phyloP scores from a whole-genome alignment of 1,140 invertebrate species.

The Diplogasteroides magnus region DNA sequence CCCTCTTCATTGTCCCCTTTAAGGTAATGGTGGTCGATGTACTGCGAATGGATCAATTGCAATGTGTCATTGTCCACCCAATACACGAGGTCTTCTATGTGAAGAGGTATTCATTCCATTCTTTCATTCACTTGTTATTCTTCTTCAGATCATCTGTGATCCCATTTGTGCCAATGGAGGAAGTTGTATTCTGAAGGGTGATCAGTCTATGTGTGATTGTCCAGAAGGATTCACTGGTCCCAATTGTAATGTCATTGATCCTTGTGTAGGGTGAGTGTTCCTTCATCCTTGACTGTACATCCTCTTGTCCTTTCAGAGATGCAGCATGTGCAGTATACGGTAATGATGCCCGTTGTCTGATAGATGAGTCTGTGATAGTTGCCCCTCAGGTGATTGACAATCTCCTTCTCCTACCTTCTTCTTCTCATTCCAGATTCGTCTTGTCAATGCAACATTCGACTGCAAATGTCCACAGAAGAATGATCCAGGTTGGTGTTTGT shows the following conservation, averaged over 20 bases:
- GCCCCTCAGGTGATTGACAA: not conserved
- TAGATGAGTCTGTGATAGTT: slow-evolving; percentile 8
- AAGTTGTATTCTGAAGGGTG: slow-evolving; percentile 16
- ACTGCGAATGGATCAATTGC: slow-evolving; percentile 8
- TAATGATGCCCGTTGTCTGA: slow-evolving; percentile 17
- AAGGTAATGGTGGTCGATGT: slow-evolving; percentile 25
- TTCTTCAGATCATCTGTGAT: slow-evolving; percentile 20
- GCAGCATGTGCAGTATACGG: slow-evolving; percentile 28
- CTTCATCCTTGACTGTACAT: not conserved
- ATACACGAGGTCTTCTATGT: slow-evolving; percentile 18
- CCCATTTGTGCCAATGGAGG: slow-evolving; percentile 21
- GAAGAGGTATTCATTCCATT: slow-evolving; percentile 17
- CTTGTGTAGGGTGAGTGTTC: slow-evolving; percentile 33
- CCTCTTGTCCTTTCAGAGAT: slow-evolving; percentile 22
- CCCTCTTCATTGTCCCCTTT: no score
- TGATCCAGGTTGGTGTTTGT: no score
- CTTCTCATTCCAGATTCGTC: no score
- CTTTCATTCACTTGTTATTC: no score
- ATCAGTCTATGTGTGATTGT: slow-evolving; percentile 32
- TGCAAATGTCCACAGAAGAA: slow-evolving; percentile 24
- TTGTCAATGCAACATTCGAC: slow-evolving; percentile 26
- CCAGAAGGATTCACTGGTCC: slow-evolving; percentile 30
- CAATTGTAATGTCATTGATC: slow-evolving; percentile 38
- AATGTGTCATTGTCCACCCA: slow-evolving; percentile 2
- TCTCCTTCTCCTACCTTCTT: no score